Conservation (phyloP, 2,888 invertebrate genomes). For the Ophioninae sp. region DNA sequence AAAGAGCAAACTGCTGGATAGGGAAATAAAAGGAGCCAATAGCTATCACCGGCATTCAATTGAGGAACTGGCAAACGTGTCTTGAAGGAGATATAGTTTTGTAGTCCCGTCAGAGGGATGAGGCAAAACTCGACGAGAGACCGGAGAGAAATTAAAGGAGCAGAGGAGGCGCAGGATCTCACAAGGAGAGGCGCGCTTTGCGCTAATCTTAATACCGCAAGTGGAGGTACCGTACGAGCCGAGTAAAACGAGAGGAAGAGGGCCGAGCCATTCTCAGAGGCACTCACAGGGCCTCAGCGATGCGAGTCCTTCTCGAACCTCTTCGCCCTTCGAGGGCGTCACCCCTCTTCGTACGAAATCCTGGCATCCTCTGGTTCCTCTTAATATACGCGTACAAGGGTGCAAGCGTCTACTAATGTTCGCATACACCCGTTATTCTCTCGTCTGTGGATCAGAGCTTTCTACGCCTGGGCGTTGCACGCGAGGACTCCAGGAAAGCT, state of each 20-base stretch:
- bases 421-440: constrained; percentile 4
- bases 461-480: constrained; percentile 64
- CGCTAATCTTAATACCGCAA: constrained; percentile 77
- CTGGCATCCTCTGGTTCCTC: constrained; percentile 32
- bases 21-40: too few species aligned
- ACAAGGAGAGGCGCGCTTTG: constrained; percentile 66
- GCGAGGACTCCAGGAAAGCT: constrained; percentile 67
- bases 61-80: too few species aligned
- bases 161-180: constrained; percentile 18
- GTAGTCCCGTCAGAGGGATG: neutral
- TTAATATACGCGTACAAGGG: neutral
- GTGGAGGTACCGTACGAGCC: constrained; percentile 36
- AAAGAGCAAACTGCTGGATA: too few species aligned
- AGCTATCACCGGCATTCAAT: too few species aligned
- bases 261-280: constrained; percentile 69
- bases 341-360: constrained; percentile 33
- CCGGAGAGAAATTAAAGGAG: constrained; percentile 46
- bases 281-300: constrained; percentile 65
- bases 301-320: constrained; percentile 41
- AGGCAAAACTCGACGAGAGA: constrained; percentile 12
- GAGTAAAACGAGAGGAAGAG: constrained; percentile 47
- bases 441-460: constrained; percentile 29
- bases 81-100: neutral
- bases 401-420: neutral
- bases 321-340: constrained; percentile 32